Percentiles rank a stretch among this genome's conserved stretches.
phyloP scores from a whole-genome alignment of 1,140 invertebrate species.

The Cryptotermes secundus region DNA sequence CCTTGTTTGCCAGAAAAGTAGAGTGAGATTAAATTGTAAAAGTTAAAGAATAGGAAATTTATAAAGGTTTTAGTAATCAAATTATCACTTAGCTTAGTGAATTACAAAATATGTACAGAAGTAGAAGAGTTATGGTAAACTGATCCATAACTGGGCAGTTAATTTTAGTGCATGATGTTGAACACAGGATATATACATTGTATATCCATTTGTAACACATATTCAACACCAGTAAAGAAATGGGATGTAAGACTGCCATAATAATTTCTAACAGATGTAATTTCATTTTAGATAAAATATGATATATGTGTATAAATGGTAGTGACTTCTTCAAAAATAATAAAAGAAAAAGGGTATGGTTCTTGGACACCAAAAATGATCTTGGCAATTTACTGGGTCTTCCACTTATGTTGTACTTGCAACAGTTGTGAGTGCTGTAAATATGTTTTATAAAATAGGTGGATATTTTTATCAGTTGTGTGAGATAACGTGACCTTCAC shows the following conservation, averaged over 20 bases:
- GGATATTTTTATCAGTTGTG: not conserved
- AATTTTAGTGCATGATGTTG: not conserved
- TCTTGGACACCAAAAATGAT: constrained; percentile 4
- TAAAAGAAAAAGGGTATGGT: not conserved
- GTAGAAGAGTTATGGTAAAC: not conserved
- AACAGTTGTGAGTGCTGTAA: not conserved
- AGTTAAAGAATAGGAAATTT: not conserved
- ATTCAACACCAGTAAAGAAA: constrained; percentile 10
- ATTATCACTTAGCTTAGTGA: not conserved
- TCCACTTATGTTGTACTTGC: not conserved
- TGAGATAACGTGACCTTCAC: not conserved
- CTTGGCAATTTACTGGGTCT: constrained; percentile 18
- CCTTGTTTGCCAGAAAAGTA: not conserved
- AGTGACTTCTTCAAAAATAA: not conserved
- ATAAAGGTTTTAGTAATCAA: not conserved
- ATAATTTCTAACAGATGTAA: not conserved
- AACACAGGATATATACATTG: not conserved
- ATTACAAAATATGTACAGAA: not conserved
- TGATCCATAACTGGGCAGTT: not conserved
- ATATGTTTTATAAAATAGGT: not conserved
- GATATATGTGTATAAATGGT: not conserved
- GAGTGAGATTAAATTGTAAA: not conserved
- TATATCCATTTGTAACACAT: not conserved
- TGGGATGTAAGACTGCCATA: not conserved
- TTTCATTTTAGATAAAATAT: not conserved